Evolutionary conservation across 2,888 invertebrate genomes (phyloP), one percentile per base, ranked within the genome.

Genomic region (Ophion obscuratus): DNA sequence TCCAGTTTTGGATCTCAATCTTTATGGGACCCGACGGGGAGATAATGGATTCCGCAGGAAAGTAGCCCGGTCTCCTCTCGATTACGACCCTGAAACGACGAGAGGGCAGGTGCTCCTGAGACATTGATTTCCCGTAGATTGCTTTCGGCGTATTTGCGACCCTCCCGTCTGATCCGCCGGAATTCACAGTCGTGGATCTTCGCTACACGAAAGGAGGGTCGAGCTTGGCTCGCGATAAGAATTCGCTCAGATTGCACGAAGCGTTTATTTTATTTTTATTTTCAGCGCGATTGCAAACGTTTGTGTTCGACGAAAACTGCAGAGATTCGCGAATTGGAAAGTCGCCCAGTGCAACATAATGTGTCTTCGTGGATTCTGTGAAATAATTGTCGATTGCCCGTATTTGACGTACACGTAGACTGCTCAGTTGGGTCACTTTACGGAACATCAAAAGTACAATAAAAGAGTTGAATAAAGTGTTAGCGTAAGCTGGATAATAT

Each of bases 101-200:
- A 67, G 81, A 86, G 81, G 87, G 87, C 87, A 88, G 88, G 89
- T 87, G 85, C 83, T 74, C 75, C 83, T 64, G 87, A 87, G 85
- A 88, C 89, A 87, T 89, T 89, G 88, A 87, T 88, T 89, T 86
- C 81, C 81, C 77, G 78, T 87, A 87, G 87, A 89, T 87, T 87
- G 88, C 89, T 87, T 85, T 85, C 70, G 80, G 40, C 40, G 71
- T 85, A 85, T 83, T 83, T 85, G 83, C 76, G 81, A 87, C 78
- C 86, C 82, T 75, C 79, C 36, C 59, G 53, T 44, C 61, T 57
- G 40, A 62, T 47, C 24, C 44, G 62, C 67, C 66, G 73, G 68
- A 40, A 73, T 81, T 59, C 71, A 24, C 44, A 27, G 62, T 66
- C 71, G 75, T 73, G 73, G 80, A 85, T 88, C 81, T 81, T 78